Evolutionary conservation across 1,140 invertebrate species (phyloP).

Genomic region (Megalonaias nervosa): DNA sequence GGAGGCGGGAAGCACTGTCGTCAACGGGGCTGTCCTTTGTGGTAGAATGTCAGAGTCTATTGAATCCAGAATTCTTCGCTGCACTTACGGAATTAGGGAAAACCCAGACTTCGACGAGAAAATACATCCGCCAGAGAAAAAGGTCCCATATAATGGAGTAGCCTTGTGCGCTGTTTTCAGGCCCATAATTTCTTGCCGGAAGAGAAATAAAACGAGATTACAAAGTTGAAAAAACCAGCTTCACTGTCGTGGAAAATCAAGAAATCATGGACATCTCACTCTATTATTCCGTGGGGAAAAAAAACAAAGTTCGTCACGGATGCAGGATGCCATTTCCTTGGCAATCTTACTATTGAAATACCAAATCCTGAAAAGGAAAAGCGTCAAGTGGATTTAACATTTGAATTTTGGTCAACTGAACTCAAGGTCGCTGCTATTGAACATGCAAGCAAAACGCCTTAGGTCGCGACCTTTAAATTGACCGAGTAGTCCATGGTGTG

Average conservation of each 20-base stretch:
- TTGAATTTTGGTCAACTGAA: slow-evolving; percentile 7
- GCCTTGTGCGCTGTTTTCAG: not conserved
- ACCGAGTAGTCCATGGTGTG: not conserved
- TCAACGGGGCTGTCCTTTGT: slow-evolving; percentile 19
- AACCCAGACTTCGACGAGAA: not conserved
- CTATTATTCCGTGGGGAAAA: not conserved
- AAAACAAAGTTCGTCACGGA: slow-evolving; percentile 17
- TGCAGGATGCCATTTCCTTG: slow-evolving; percentile 2
- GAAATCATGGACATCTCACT: slow-evolving; percentile 1
- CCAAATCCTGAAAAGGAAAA: slow-evolving; percentile 9
- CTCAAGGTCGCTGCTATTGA: slow-evolving; percentile 7
- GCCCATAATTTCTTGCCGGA: slow-evolving; percentile 15
- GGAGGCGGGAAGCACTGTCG: slow-evolving; percentile 20
- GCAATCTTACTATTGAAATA: slow-evolving; percentile 8
- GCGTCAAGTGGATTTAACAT: slow-evolving; percentile 2
- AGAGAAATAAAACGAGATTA: slow-evolving; percentile 14
- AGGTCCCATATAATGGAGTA: not conserved
- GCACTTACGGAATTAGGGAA: slow-evolving; percentile 8
- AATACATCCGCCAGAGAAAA: not conserved
- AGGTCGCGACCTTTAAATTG: slow-evolving; percentile 1
- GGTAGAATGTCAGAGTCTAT: slow-evolving; percentile 11
- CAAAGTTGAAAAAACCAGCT: not conserved
- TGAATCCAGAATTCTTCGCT: slow-evolving; percentile 7
- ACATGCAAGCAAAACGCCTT: slow-evolving; percentile 4
- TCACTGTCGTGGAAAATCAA: not conserved